Evolutionary conservation across 1,140 invertebrate genomes (phyloP), one percentile per base, ranked within the genome.

Genomic region (Littorina saxatilis): DNA sequence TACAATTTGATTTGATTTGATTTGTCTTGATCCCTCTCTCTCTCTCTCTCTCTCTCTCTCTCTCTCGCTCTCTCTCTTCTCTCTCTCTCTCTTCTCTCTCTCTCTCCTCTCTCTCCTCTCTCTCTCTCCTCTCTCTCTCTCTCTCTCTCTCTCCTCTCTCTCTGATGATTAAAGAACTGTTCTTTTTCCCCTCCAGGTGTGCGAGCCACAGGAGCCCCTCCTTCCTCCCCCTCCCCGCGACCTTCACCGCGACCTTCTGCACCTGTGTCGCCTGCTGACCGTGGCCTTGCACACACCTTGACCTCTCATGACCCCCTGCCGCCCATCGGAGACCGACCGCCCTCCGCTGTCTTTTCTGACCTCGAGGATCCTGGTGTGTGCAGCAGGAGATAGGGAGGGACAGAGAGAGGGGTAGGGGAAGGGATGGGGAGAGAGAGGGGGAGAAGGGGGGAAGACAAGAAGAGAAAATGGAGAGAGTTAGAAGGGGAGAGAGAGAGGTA

Each of bases 261-360:
- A 27, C 20, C 79, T 3, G 37, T 73, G 23, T 73, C 66, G 13
- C 52, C 79, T 1, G 35, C 47, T 55, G 63, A 70, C 23, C 58
- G 74, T 40, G 52, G 63, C 39, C 35, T 66, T 66, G 61, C 61
- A 43, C 23, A 17, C 15, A 55, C 63, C 43, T 13, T 82, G 43
- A 74, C 73, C 61, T 66, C 55, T 47, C 39, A 58, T 9, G 37
- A 73, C 0, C 80, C 80, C 1, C 66, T 82, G 40, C 81, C 75
- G 13, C 81, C 75, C 17, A 82, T 79, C 55, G 73, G 39, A 39
- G 58, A 47, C 27, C 58, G 55, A 20, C 20, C 50, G 40, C 2
- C 40, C 23, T 75, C 74, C 20, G n/a, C 37, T 43, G 5, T 50
- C 29, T 47, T 39, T 7, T 29, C 29, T 5, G 43, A 61, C 20